Evolutionary conservation across 2,797 vertebrate genomes (phyloP).

Genomic region (Salarias fasciatus): DNA sequence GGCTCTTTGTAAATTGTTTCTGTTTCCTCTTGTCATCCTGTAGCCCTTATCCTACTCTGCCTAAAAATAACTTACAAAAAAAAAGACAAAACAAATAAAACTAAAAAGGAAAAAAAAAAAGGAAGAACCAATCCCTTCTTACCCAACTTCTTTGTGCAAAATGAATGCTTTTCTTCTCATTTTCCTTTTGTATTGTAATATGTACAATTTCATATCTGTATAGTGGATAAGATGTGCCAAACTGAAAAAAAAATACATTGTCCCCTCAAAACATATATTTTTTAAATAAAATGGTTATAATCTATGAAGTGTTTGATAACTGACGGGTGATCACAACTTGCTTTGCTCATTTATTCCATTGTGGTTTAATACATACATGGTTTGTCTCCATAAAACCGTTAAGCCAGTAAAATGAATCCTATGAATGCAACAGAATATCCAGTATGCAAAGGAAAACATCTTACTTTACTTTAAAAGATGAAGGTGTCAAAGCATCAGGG

Average conservation of each 20-base stretch:
- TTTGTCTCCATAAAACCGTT: neutral
- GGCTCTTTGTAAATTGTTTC: constrained; percentile 80
- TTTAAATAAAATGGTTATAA: constrained; percentile 88
- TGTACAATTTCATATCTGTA: constrained; percentile 89
- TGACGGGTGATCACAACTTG: constrained; percentile 60
- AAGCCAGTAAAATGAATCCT: constrained; percentile 6
- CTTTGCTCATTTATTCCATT: constrained; percentile 59
- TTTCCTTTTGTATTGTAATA: constrained; percentile 87
- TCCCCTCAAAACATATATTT: constrained; percentile 86
- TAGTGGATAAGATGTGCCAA: constrained; percentile 88
- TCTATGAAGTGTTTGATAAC: constrained; percentile 75
- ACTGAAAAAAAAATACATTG: constrained; percentile 70
- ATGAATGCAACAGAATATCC: neutral
- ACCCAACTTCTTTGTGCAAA: constrained; percentile 80
- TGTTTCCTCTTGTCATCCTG: constrained; percentile 76
- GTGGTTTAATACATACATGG: constrained; percentile 17
- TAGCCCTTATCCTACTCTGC: constrained; percentile 71
- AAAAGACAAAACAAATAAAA: constrained; percentile 26
- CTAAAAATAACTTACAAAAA: constrained; percentile 59
- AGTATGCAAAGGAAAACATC: too few species aligned
- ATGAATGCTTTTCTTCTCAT: constrained; percentile 82
- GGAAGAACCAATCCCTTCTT: constrained; percentile 57
- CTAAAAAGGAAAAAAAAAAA: constrained; percentile 35
- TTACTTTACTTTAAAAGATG: neutral
- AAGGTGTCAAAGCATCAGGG: neutral